phyloP scores from a whole-genome alignment of 2,113 vertebrate genomes.

The Nesogale talazaci region DNA sequence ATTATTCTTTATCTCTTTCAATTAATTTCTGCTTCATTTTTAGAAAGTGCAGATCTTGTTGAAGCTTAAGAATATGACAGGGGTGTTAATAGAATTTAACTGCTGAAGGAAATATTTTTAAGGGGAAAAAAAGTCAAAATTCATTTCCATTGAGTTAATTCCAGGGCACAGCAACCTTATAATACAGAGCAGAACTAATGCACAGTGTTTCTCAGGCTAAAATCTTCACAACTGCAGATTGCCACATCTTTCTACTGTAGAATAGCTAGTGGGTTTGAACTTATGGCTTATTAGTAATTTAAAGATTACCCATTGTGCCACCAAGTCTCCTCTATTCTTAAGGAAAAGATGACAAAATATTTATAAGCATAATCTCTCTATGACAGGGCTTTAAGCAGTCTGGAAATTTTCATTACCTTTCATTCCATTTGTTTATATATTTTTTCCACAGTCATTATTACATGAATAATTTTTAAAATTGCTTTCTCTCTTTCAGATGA shows the following conservation, averaged over 20 bases:
- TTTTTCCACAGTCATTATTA: neutral
- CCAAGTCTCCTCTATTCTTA: neutral
- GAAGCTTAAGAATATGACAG: no score
- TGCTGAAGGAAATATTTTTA: constrained; percentile 17
- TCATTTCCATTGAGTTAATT: neutral
- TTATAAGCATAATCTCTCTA: neutral
- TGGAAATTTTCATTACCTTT: no score
- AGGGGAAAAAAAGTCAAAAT: neutral
- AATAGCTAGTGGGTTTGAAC: neutral
- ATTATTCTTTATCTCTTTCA: no score
- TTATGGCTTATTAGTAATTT: neutral
- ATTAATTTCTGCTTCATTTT: no score
- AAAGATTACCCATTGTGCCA: neutral
- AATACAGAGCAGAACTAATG: neutral
- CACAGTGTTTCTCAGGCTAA: neutral
- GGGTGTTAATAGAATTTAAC: neutral
- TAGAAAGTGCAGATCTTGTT: no score
- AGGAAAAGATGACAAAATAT: neutral
- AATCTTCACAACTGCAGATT: neutral
- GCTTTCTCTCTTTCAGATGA: neutral
- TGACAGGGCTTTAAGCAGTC: neutral
- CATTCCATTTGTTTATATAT: neutral
- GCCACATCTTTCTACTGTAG: neutral
- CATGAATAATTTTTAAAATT: constrained; percentile 7
- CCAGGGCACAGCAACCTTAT: neutral